phyloP scores from a whole-genome alignment of 2,797 vertebrate species.

The Rhinichthys osculus region DNA sequence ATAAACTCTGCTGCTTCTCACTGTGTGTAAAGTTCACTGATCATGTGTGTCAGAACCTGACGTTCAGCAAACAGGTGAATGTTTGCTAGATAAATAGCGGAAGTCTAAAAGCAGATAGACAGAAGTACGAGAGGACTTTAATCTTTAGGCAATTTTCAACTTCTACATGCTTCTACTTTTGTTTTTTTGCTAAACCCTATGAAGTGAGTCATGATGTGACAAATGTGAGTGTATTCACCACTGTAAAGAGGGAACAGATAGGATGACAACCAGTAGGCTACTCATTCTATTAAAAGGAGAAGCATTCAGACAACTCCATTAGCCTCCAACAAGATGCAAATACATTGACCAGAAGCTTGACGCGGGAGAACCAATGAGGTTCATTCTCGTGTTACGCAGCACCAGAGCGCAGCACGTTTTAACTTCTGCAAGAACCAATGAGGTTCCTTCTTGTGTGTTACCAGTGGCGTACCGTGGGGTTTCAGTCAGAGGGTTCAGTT shows the following conservation, averaged over 20 bases:
- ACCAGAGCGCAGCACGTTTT: too few relatives aligned
- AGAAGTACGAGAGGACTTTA: neutral
- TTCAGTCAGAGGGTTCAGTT: too few relatives aligned
- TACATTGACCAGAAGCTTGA: neutral
- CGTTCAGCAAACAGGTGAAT: neutral
- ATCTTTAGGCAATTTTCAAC: neutral
- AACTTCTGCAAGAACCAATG: too few relatives aligned
- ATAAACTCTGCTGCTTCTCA: neutral
- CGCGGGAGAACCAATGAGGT: too few relatives aligned
- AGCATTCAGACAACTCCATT: neutral
- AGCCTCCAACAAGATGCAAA: neutral
- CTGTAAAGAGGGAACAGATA: neutral
- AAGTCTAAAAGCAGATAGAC: neutral
- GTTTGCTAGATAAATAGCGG: slow-evolving; percentile 10
- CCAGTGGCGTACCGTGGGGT: too few relatives aligned
- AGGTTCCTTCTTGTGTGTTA: too few relatives aligned
- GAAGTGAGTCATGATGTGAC: neutral
- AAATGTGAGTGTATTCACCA: neutral
- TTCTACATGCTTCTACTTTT: neutral
- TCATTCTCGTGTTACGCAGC: too few relatives aligned
- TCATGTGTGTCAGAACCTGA: neutral
- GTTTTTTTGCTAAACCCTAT: neutral
- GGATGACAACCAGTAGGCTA: neutral
- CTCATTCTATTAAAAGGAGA: neutral
- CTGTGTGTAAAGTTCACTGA: slow-evolving; percentile 4